A percentile compares a stretch with the other conserved stretches of the same genome.
Conservation (phyloP, 2,113 vertebrate species). For the Xenopus tropicalis region DNA sequence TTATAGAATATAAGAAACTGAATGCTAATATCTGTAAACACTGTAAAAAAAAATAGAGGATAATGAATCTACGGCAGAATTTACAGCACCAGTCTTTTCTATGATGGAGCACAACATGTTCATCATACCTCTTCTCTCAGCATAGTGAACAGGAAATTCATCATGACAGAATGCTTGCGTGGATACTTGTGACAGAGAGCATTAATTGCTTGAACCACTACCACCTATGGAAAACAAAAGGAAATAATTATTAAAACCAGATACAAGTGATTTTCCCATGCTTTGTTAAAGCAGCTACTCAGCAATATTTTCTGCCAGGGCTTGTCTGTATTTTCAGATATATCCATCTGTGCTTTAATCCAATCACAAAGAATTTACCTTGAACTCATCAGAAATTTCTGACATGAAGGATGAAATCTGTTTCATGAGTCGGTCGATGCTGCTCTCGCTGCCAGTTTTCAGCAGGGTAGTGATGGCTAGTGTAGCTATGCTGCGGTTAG, state of each 20-base stretch:
- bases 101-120: no score
- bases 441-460: conserved; percentile 76
- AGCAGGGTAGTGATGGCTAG: conserved; percentile 75
- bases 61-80: no score
- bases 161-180: conserved; percentile 71
- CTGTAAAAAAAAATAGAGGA: no score
- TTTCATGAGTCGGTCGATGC: conserved; percentile 79
- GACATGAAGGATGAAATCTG: conserved; percentile 82
- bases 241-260: neutral
- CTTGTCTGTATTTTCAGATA: no score
- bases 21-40: no score
- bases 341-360: no score
- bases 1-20: no score
- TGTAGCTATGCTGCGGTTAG: conserved; percentile 75
- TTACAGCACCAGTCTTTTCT: no score
- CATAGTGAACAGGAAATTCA: conserved; percentile 80
- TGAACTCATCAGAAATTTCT: conserved; percentile 78
- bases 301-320: no score
- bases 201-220: conserved; percentile 77
- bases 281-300: no score
- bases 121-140: conserved; percentile 72
- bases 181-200: conserved; percentile 78
- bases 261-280: no score
- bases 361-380: conserved; percentile 56
- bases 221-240: conserved; percentile 59